Percentiles rank a stretch among this genome's conserved stretches.
These are phyloP conservation scores for Damaliscus lunatus DNA, from an alignment of 2,113 vertebrate genomes.

Conservation along the genomic window DNA sequence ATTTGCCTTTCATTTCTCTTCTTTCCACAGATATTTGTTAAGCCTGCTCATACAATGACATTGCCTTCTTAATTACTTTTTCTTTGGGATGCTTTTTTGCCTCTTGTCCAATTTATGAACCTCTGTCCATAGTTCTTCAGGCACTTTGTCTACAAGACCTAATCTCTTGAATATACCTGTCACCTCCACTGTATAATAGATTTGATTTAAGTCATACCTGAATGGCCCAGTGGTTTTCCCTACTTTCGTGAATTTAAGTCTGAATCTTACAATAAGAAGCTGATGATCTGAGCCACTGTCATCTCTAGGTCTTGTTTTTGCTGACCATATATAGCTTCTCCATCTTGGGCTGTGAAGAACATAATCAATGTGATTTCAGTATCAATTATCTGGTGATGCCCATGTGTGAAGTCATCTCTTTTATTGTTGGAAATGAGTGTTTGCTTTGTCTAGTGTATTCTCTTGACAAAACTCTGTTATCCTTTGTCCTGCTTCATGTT, in stretches of 20 bases:
- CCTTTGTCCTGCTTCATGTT: not conserved
- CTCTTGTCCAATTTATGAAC: not conserved
- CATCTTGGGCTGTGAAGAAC: not conserved
- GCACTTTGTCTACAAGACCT: not conserved
- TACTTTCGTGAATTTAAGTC: not conserved
- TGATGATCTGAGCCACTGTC: not conserved
- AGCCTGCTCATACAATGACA: not conserved
- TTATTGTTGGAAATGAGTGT: not conserved
- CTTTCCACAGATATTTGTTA: not conserved
- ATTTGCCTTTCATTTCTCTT: not conserved
- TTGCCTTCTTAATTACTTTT: not conserved
- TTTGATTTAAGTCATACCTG: not conserved
- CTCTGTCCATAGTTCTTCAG: not conserved
- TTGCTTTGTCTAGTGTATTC: not conserved
- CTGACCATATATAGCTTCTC: not conserved
- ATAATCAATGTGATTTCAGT: not conserved
- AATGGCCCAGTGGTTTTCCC: not conserved
- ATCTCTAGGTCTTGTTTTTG: not conserved
- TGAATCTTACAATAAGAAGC: not conserved
- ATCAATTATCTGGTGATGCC: not conserved
- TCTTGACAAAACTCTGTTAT: not conserved
- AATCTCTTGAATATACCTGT: not conserved
- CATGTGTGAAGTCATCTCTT: not conserved
- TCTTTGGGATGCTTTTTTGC: not conserved
- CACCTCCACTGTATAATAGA: not conserved